Conservation (phyloP, 2,888 invertebrate species). For the Argyresthia albistria region DNA sequence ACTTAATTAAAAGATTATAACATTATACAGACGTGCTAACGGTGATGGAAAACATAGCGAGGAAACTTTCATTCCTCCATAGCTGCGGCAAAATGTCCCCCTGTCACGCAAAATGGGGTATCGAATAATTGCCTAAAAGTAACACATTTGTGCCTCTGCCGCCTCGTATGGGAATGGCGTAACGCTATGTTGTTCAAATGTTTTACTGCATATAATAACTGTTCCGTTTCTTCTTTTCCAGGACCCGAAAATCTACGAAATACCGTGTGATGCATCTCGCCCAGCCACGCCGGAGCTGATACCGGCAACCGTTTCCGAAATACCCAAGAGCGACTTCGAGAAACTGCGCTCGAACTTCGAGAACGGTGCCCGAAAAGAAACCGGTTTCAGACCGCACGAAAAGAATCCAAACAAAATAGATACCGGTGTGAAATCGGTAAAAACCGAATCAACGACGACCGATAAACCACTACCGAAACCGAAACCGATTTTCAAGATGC, state of each 20-base stretch:
- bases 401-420: not conserved
- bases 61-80: too few species aligned
- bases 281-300: slow-evolving; percentile 23
- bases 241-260: slow-evolving; percentile 52
- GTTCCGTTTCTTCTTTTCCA: slow-evolving; percentile 25
- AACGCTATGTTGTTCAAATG: not conserved
- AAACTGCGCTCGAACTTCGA: slow-evolving; percentile 47
- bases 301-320: too few species aligned
- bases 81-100: too few species aligned
- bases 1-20: too few species aligned
- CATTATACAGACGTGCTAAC: too few species aligned
- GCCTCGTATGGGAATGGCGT: too few species aligned
- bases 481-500: slow-evolving; percentile 28
- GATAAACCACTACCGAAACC: slow-evolving; percentile 19
- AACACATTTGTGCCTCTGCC: too few species aligned
- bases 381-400: slow-evolving; percentile 1
- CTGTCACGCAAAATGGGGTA: too few species aligned
- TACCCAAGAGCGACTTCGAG: slow-evolving; percentile 33
- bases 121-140: too few species aligned
- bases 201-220: not conserved
- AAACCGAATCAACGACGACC: not conserved
- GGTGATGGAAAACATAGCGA: too few species aligned
- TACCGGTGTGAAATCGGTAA: not conserved
- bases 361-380: slow-evolving; percentile 14
- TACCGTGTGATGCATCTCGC: slow-evolving; percentile 33